These are phyloP conservation scores for Anser cygnoides DNA, from an alignment of 2,113 vertebrate species.

Conservation along the genomic window DNA sequence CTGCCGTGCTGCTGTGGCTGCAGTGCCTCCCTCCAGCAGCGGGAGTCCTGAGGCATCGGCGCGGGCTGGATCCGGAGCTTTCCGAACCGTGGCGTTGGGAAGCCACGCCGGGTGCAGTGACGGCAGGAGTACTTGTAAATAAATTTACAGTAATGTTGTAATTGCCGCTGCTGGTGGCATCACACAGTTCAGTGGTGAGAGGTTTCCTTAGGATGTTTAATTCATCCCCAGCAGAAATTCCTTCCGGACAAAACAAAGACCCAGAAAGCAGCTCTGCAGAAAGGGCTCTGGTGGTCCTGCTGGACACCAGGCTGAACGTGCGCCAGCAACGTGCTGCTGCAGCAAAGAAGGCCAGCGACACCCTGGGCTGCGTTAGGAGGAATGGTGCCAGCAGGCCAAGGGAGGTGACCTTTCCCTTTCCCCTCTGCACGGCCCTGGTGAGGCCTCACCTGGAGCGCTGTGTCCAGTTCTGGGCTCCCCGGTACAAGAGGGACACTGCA, in stretches of 20 bases:
- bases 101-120: not conserved
- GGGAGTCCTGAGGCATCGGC: not conserved
- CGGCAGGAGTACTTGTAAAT: too few relatives aligned
- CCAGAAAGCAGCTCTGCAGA: not conserved
- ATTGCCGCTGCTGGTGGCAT: not conserved
- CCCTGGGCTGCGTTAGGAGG: not conserved
- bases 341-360: not conserved
- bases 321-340: not conserved
- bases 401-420: too few relatives aligned
- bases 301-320: accelerated
- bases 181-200: not conserved
- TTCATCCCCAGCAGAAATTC: not conserved
- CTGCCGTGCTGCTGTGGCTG: not conserved
- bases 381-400: accelerated
- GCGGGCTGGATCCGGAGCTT: not conserved
- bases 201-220: not conserved
- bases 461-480: not conserved
- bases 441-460: too few relatives aligned
- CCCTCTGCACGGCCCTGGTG: accelerated
- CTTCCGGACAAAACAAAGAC: not conserved
- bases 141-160: not conserved
- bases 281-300: not conserved
- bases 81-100: accelerated
- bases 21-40: not conserved
- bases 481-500: too few relatives aligned